These are phyloP conservation scores for Eulemur coronatus DNA, from an alignment of 2,797 vertebrate genomes.

Conservation along the genomic window DNA sequence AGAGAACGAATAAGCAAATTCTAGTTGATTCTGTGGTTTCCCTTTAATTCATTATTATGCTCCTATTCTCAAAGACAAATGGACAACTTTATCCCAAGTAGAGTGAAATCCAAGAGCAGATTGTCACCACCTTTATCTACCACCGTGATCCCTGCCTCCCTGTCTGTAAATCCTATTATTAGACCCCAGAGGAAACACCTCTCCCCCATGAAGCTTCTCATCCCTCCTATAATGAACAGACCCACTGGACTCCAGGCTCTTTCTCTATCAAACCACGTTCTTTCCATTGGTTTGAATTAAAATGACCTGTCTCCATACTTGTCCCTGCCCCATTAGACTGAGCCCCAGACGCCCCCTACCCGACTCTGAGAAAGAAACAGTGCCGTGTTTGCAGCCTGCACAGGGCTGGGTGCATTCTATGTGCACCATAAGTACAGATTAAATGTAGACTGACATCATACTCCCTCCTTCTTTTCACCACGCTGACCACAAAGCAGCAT, in stretches of 20 bases:
- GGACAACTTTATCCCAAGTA: neutral
- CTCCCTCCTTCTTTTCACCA: neutral
- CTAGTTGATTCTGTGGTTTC: neutral
- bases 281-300: neutral
- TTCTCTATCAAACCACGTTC: neutral
- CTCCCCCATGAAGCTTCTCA: neutral
- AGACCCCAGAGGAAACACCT: neutral
- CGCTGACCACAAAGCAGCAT: fast-evolving
- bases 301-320: neutral
- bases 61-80: neutral
- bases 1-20: neutral
- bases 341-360: neutral
- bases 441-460: fast-evolving
- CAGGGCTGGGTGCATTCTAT: fast-evolving
- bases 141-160: neutral
- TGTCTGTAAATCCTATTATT: neutral
- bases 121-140: neutral
- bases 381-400: neutral
- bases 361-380: neutral
- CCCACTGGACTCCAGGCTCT: neutral
- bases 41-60: neutral
- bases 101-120: neutral
- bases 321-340: neutral
- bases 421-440: neutral
- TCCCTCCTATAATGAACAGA: neutral